A percentile compares a stretch with the other conserved stretches of the same genome.
phyloP scores from a whole-genome alignment of 1,140 invertebrate genomes.

The Cotesia vestalis region DNA sequence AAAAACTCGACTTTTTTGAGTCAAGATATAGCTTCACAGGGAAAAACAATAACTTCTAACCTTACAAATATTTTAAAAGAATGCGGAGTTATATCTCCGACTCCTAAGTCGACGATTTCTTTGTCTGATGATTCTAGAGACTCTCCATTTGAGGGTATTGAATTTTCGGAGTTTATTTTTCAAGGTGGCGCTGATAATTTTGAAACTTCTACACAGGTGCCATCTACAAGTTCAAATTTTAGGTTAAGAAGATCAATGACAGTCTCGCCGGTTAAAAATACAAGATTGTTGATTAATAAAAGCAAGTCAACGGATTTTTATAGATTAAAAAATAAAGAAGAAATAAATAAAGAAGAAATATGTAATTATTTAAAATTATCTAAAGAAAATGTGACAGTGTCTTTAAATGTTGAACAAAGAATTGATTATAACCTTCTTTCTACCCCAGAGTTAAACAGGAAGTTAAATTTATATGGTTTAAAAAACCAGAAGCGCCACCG shows the following conservation, averaged over 20 bases:
- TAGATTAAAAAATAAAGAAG: background rate
- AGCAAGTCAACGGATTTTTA: slow-evolving; percentile 28
- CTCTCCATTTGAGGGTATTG: background rate
- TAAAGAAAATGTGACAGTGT: slow-evolving; percentile 3
- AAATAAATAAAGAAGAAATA: slow-evolving; percentile 1
- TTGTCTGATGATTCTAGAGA: slow-evolving; percentile 21
- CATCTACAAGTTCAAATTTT: background rate
- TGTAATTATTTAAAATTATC: slow-evolving; percentile 12
- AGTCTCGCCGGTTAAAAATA: slow-evolving; percentile 10
- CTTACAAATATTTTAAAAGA: background rate
- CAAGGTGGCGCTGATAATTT: slow-evolving; percentile 11
- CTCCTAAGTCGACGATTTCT: slow-evolving; percentile 12
- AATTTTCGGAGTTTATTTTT: background rate
- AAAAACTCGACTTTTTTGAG: too few species aligned
- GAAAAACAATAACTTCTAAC: background rate
- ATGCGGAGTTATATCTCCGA: slow-evolving; percentile 7
- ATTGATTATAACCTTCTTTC: slow-evolving; percentile 52
- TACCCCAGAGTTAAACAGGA: slow-evolving; percentile 52
- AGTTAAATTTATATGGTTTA: slow-evolving; percentile 63
- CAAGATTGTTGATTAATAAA: slow-evolving; percentile 30
- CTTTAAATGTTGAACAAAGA: slow-evolving; percentile 45
- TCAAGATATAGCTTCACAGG: background rate
- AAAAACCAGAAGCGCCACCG: slow-evolving; percentile 58
- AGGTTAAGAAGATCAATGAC: background rate
- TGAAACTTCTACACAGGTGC: background rate